These are phyloP conservation scores for Drosophila neocordata DNA, from an alignment of 1,140 invertebrate genomes.

Conservation along the genomic window DNA sequence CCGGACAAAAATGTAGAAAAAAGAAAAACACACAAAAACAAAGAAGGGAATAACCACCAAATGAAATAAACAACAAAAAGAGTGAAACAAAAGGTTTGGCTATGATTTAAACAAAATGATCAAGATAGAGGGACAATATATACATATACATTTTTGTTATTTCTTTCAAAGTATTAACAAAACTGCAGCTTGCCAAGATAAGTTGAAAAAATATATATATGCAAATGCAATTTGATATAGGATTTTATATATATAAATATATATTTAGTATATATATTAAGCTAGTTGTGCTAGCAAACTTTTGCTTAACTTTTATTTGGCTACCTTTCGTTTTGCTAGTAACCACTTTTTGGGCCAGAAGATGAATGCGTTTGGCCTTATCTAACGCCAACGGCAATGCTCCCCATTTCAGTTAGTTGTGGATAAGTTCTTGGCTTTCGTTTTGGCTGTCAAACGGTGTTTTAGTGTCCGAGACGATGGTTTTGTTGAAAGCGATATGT, in stretches of 20 bases:
- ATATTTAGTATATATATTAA: slow-evolving; percentile 13
- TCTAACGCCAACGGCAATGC: slow-evolving; percentile 47
- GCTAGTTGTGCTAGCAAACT: slow-evolving; percentile 46
- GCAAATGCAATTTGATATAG: slow-evolving; percentile 40
- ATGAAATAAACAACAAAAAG: slow-evolving; percentile 22
- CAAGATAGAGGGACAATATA: slow-evolving; percentile 29
- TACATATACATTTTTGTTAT: background rate
- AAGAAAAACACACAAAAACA: slow-evolving; percentile 35
- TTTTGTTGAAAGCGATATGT: slow-evolving; percentile 57
- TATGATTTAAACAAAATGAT: slow-evolving; percentile 60
- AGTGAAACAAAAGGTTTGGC: slow-evolving; percentile 46
- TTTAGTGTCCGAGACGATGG: slow-evolving; percentile 43
- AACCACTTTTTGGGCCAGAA: slow-evolving; percentile 32
- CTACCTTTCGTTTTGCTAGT: slow-evolving; percentile 11
- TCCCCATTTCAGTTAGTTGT: slow-evolving; percentile 27
- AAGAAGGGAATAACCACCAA: slow-evolving; percentile 25
- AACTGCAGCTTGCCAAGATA: slow-evolving; percentile 50
- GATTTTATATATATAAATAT: background rate
- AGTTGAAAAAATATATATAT: slow-evolving; percentile 46
- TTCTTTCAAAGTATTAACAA: slow-evolving; percentile 31
- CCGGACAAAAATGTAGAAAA: slow-evolving; percentile 49
- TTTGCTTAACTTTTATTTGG: slow-evolving; percentile 49
- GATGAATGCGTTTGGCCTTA: slow-evolving; percentile 78
- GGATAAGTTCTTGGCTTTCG: slow-evolving; percentile 35
- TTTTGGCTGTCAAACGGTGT: slow-evolving; percentile 69